Conservation (phyloP, 1,140 invertebrate species). For the Neotoxoptera formosana region DNA sequence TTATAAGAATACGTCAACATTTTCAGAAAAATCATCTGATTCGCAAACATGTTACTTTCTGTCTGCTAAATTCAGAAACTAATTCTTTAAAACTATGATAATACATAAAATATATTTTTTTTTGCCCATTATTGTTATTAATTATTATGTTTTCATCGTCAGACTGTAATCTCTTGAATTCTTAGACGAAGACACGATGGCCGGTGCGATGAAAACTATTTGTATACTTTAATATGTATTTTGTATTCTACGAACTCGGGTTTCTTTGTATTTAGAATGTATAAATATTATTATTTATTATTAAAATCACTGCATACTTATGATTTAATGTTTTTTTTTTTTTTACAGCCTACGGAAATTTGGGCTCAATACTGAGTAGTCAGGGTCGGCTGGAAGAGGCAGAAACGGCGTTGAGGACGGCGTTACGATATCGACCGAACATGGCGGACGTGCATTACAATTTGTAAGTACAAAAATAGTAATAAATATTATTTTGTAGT, state of each 20-base stretch:
- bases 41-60: neutral
- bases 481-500: conserved; percentile 12
- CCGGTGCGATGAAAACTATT: neutral
- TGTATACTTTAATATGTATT: neutral
- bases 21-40: no score
- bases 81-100: neutral
- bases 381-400: conserved; percentile 85
- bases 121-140: neutral
- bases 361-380: conserved; percentile 88
- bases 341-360: conserved; percentile 88
- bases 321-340: neutral
- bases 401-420: conserved; percentile 85
- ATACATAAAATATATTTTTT: neutral
- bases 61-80: neutral
- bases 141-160: neutral
- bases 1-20: no score
- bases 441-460: conserved; percentile 98
- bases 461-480: conserved; percentile 79
- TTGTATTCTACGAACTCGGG: neutral
- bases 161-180: neutral
- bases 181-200: neutral
- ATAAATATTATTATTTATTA: neutral
- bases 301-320: neutral
- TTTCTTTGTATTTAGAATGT: neutral
- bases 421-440: conserved; percentile 86